Evolutionary conservation across 2,113 vertebrate species (phyloP), one percentile per base, ranked within the genome.

Genomic region (Anolis sagrei): DNA sequence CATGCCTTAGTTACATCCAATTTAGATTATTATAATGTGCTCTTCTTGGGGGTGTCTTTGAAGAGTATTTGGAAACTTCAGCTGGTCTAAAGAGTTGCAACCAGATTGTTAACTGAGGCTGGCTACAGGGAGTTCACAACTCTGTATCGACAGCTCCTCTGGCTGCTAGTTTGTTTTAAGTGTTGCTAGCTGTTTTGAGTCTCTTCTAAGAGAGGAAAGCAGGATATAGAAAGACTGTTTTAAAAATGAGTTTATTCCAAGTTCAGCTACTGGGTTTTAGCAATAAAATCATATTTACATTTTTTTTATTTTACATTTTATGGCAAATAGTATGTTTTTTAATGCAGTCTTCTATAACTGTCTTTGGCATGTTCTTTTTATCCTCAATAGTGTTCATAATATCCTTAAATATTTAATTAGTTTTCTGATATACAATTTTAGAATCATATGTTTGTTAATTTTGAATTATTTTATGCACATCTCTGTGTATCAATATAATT

Each of bases 401-500:
- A 58, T 3, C 61, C 36, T 66, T 87, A 2, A 82, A 84, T 29
- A 51, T 89, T 86, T 34, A 86, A 7, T 27, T 89, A 77, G 27
- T 64, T 11, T 49, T 86, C 36, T 0, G 0, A 86, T 58, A 32
- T 83, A 13, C 36, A 70, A 25, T 78, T 61, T 61, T 34, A 34
- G 13, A n/a, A 34, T 18, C 5, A 16, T 18, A 9, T 2, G 0
- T 84, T 36, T 51, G 77, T 51, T 29, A 2, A 4, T 85, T 54
- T 0, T 66, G 86, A 80, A 74, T 7, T 79, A 0, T 23, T 68
- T 36, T 39, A 36, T 32, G 14, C 44, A 18, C 32, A 51, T 77
- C 1, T 3, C 14, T 58, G 54, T 58, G 54, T 76, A 27, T 25
- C 48, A 2, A 39, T 9, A 32, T 32, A 39, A 32, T 81, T 27